Evolutionary conservation across 2,888 invertebrate genomes (phyloP), one percentile per base, ranked within the genome.

Genomic region (Ashinkailepas kermadecensis): DNA sequence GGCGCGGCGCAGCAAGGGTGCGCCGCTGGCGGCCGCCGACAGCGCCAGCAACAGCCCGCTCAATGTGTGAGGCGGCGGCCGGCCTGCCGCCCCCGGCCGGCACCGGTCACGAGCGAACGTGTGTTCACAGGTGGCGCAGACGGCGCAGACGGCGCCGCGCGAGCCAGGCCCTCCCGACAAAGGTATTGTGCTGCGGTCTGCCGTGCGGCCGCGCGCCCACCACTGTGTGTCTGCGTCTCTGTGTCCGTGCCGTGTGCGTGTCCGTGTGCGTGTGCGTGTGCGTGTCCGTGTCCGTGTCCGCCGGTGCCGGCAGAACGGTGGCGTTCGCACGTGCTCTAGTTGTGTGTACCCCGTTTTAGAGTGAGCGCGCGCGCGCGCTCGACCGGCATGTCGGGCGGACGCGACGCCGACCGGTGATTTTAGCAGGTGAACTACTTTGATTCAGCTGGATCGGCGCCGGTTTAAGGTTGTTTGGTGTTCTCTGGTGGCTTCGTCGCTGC

Each of bases 1-100:
- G 18, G 18, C 8, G 13, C 18, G 18, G 67, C 80, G 82, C 13
- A 82, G 82, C 25, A 83, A 83, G 78, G 81, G 57, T 25, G 70
- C 83, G 25, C 83, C 83, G 54, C 83, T 83, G 64, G 83, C 83
- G 10, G 21, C 81, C n/a, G 81, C 83, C 62, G 83, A 74, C 78
- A 83, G 83, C 67, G 84, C 82, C 25, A 83, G 82, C 78, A 83
- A 83, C 82, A 67, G 80, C n/a, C 64, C 65, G 58, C 80, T 39
- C 25, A 64, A 74, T 12, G 62, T 57, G 21, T 65, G 62, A 65
- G 64, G 64, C 15, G 18, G 59, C 39, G 58, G 18, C 56, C 23
- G 39, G 57, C 18, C 74, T 25, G 67, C 58, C 7, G 54, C 39
- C 58, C 62, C 62, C 18, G 6, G n/a, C 9, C 23, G 65, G 62